phyloP scores from a whole-genome alignment of 2,797 vertebrate species.

The Tenualosa thibaudeaui region DNA sequence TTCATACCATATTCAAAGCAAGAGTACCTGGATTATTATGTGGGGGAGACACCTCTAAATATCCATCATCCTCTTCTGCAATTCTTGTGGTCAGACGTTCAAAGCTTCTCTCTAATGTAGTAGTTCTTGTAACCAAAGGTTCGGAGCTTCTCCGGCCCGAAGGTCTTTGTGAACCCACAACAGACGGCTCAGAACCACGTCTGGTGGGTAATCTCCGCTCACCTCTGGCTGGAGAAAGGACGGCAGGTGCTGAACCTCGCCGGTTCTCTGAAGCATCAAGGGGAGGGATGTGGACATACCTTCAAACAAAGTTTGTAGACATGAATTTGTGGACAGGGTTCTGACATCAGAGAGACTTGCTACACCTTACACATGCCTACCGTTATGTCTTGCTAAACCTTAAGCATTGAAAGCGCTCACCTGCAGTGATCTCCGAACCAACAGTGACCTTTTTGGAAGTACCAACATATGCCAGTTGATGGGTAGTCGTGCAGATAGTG shows the following conservation, averaged over 20 bases:
- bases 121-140: slow-evolving; percentile 25
- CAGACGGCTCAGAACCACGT: slow-evolving; percentile 66
- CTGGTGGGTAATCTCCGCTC: slow-evolving; percentile 27
- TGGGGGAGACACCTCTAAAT: slow-evolving; percentile 29
- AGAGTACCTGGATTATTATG: slow-evolving; percentile 55
- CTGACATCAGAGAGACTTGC: background rate
- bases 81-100: slow-evolving; percentile 36
- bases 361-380: background rate
- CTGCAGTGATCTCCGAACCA: slow-evolving; percentile 81
- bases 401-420: slow-evolving; percentile 59
- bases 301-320: slow-evolving; percentile 48
- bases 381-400: too few relatives aligned
- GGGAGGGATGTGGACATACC: slow-evolving; percentile 74
- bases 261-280: slow-evolving; percentile 38
- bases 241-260: slow-evolving; percentile 53
- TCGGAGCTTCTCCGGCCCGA: slow-evolving; percentile 25
- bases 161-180: slow-evolving; percentile 36
- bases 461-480: slow-evolving; percentile 73
- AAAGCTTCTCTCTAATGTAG: slow-evolving; percentile 28
- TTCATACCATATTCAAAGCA: background rate
- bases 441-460: slow-evolving; percentile 83
- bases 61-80: slow-evolving; percentile 59
- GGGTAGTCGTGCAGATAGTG: slow-evolving; percentile 72
- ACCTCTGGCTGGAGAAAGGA: slow-evolving; percentile 46
- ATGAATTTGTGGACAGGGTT: background rate